Evolutionary conservation across 2,797 vertebrate species (phyloP).

Genomic region (Anabacerthia variegaticeps): DNA sequence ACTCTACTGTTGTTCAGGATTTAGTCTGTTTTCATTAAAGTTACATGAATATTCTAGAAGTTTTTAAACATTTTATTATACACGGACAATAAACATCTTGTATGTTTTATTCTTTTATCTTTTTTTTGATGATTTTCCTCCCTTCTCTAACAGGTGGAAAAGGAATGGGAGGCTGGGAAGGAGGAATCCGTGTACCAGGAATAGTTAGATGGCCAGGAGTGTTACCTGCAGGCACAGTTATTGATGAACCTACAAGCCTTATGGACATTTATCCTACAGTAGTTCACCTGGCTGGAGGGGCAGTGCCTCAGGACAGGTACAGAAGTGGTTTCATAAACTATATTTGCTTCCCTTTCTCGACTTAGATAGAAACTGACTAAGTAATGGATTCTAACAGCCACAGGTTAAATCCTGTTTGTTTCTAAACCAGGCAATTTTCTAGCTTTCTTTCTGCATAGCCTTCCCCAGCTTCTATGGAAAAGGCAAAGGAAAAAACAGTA

Average conservation of each 20-base stretch:
- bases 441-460: not conserved
- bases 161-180: constrained; percentile 92
- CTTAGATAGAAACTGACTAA: not conserved
- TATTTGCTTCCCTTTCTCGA: not conserved
- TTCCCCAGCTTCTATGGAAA: not conserved
- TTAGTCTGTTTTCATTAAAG: not conserved
- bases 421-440: not conserved
- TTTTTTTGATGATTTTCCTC: not conserved
- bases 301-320: constrained; percentile 84
- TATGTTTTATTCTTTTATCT: not conserved
- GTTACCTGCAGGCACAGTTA: constrained; percentile 75
- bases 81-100: not conserved
- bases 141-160: constrained; percentile 82
- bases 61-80: not conserved
- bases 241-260: constrained; percentile 88
- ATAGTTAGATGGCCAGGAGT: constrained; percentile 89
- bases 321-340: not conserved
- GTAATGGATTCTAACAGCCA: not conserved
- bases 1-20: not conserved
- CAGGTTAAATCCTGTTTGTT: not conserved
- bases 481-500: not conserved
- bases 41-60: not conserved
- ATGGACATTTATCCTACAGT: constrained; percentile 92
- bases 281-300: constrained; percentile 79
- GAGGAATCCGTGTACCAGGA: constrained; percentile 91